Base-by-base conservation (phyloP, 2,113 vertebrate genomes). In the Crotophaga sulcirostris region DNA sequence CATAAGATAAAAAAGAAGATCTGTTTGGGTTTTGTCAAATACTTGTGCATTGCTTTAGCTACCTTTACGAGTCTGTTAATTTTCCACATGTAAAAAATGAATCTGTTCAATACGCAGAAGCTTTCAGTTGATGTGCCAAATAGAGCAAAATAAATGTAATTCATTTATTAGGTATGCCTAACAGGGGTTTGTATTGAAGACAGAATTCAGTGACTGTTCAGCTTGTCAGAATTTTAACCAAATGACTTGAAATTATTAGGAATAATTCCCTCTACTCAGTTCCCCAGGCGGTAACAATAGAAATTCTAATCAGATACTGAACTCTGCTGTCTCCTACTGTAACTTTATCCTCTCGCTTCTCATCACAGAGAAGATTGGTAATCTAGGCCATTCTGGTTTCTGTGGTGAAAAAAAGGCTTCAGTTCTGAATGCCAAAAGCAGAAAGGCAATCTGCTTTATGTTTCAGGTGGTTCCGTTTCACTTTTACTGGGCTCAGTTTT, bases 181-280 rank as follows among this genome's bases (percentile, higher is more conserved):
- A n/a, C 25, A 42, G 45, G 62, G n/a, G 72, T 70, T 73, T n/a
- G 28, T 85, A 31, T 58, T 54, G 70, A 38, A 44, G 72, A 33
- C 64, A 20, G 31, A 67, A 62, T 62, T 88, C 26, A 5, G 12
- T 25, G 72, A 16, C 59, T 83, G 11, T 83, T 42, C 36, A 16
- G 59, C 72, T 55, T 70, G 34, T 84, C 85, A 89, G 74, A 76
- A 74, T 74, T 86, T 73, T 74, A 88, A 90, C 63, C 82, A 69
- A 78, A 74, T 72, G 52, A 62, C 67, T 66, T 40, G 59, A 77
- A 80, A 66, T 88, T 58, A 79, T 49, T 90, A 86, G 59, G 63
- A 96, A 80, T 95, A 79, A 80, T 88, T 92, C 59, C 36, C 51
- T 45, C 72, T 58, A 17, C 51, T 74, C n/a, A 4, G 36, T 69